Evolutionary conservation across 2,797 vertebrate species (phyloP).

Genomic region (Tamandua tetradactyla): DNA sequence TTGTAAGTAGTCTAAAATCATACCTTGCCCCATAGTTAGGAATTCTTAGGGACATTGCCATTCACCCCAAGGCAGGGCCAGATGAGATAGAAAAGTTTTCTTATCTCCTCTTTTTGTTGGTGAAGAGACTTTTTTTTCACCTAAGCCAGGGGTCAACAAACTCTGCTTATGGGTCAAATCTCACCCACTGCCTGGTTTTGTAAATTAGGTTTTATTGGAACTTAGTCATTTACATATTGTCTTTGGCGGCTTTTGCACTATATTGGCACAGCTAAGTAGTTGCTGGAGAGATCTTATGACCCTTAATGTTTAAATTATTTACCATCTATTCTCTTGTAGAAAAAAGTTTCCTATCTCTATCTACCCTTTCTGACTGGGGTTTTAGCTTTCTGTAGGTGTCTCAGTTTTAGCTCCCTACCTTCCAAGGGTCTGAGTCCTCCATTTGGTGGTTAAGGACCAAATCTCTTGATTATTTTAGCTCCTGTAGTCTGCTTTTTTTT

Average conservation of each 20-base stretch:
- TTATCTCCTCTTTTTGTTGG: neutral
- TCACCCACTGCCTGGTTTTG: neutral
- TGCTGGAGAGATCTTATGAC: neutral
- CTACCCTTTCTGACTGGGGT: neutral
- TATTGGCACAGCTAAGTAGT: neutral
- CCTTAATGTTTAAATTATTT: neutral
- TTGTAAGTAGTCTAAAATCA: neutral
- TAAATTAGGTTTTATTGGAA: neutral
- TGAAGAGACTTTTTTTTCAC: neutral
- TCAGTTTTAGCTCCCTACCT: neutral
- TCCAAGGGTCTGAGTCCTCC: neutral
- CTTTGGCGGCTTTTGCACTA: neutral
- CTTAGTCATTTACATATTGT: neutral
- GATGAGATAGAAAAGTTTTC: neutral
- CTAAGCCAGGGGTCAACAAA: neutral
- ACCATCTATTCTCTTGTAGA: neutral
- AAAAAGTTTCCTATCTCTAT: neutral
- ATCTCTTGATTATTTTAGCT: constrained; percentile 1
- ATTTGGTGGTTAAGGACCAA: neutral
- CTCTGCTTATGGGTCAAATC: neutral
- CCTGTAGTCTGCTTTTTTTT: neutral
- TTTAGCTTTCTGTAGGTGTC: neutral
- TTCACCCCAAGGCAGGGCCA: neutral
- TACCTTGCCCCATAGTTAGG: neutral
- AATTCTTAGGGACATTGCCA: neutral